Evolutionary conservation across 2,113 vertebrate genomes (phyloP).

Genomic region (Lethenteron camtschaticum): DNA sequence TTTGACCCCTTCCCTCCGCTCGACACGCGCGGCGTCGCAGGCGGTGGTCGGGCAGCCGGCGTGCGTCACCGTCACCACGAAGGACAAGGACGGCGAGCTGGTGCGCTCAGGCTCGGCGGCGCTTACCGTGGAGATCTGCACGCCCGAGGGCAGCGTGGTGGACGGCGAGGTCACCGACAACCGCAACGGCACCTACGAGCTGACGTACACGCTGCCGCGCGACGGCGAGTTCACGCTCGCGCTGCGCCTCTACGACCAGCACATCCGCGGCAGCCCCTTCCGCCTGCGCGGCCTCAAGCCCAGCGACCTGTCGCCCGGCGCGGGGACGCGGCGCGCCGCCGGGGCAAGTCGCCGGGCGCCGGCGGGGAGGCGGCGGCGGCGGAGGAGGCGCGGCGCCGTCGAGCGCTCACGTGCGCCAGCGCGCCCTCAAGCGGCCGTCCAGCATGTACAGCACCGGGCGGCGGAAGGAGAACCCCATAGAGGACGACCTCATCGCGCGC

Average conservation of each 20-base stretch:
- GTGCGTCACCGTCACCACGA: conserved; percentile 69
- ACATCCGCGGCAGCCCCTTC: conserved; percentile 59
- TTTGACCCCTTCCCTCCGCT: conserved; percentile 61
- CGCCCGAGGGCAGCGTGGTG: conserved; percentile 26
- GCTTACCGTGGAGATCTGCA: conserved; percentile 36
- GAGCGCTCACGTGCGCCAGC: conserved; percentile 49
- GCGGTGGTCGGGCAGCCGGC: conserved; percentile 55
- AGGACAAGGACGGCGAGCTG: conserved; percentile 68
- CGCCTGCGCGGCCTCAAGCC: conserved; percentile 46
- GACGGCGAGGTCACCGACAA: conserved; percentile 56
- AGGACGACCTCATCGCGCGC: conserved; percentile 46
- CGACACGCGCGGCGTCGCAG: conserved; percentile 43
- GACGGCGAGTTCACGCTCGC: conserved; percentile 60
- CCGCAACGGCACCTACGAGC: conserved; percentile 79
- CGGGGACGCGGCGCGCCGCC: conserved; percentile 28
- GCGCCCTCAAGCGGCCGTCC: conserved; percentile 62
- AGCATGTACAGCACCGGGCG: conserved; percentile 90
- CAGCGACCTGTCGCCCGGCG: conserved; percentile 44
- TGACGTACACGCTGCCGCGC: conserved; percentile 41
- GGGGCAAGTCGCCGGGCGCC: conserved; percentile 68
- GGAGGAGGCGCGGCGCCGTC: too few relatives aligned
- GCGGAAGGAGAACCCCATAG: conserved; percentile 52
- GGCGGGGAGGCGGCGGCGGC: conserved; percentile 17
- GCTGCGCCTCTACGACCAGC: conserved; percentile 57
- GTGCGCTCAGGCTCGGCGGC: conserved; percentile 58